Base-by-base conservation (phyloP, 2,888 invertebrate species). In the Bellardia pandia region DNA sequence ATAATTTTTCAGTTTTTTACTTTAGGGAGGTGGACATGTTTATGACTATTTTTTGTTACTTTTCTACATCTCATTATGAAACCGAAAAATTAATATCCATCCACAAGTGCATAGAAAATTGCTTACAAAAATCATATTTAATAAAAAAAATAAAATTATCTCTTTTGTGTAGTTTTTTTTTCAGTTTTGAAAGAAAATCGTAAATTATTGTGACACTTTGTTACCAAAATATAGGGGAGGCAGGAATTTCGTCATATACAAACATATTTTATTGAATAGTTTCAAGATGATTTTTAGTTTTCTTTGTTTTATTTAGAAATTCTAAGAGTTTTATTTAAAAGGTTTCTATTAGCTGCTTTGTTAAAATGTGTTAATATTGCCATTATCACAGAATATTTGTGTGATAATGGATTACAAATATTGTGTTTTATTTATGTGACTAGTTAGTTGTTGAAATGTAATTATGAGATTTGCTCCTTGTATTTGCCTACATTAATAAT, bases 1-100 rank as follows among this genome's bases (percentile, higher is more conserved):
- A 37, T 37, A 37, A 14, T 60, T 9, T 30, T 45, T 40, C 4
- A 16, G 5, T 37, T 37, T 0, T 69, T 68, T 60, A 13, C 5
- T 48, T 37, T 51, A 53, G 3, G 37, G 51, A 79, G 69, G 79
- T 75, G 85, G 85, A 85, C 79, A 85, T 79, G 69, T 85, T 85
- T 85, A 75, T 75, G 85, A 75, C 53, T 71, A 42, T 60, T 62
- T 53, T 69, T 51, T 51, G 2, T 42, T 51, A n/a, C 37, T 13
- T n/a, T n/a, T 30, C 11, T 42, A 68, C 48, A 45, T 45, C 42
- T 75, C 48, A 58, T 84, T 78, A 78, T 14, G 62, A 45, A 51
- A 51, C 8, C 16, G 11, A 80, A 64, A 71, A 53, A 33, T 45
- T 2, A 68, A 68, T 23, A 23, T 23, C 23, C 23, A 68, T 42